Evolutionary conservation across 2,113 vertebrate genomes (phyloP).

Genomic region (Tyrannus savana): DNA sequence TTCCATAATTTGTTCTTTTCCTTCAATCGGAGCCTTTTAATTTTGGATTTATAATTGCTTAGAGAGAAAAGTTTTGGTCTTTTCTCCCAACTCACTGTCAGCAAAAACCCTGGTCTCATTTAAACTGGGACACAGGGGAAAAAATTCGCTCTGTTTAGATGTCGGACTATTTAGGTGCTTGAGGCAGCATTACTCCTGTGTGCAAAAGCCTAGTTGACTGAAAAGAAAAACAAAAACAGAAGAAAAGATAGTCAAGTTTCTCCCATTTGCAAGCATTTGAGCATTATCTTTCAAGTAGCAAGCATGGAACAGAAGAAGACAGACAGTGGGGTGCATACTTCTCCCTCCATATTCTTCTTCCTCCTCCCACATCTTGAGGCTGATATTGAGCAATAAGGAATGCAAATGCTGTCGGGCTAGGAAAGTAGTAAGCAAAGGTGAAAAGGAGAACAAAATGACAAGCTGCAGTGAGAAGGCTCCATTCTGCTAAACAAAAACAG

Average conservation of each 20-base stretch:
- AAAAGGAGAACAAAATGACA: neutral
- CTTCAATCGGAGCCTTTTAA: too few species aligned
- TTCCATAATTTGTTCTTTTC: too few species aligned
- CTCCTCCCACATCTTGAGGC: neutral
- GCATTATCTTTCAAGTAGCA: neutral
- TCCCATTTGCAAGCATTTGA: neutral
- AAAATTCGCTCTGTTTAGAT: neutral
- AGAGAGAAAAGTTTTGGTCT: too few species aligned
- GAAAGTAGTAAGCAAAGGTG: neutral
- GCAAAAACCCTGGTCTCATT: too few species aligned
- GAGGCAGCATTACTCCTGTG: neutral
- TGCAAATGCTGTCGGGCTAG: neutral
- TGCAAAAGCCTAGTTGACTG: neutral
- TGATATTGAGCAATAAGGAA: neutral
- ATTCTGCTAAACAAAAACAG: neutral
- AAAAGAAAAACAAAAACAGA: neutral
- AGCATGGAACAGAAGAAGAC: neutral
- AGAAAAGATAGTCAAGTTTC: neutral
- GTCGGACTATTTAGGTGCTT: neutral
- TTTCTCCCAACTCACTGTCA: too few species aligned
- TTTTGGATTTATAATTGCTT: too few species aligned
- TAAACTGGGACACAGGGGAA: neutral
- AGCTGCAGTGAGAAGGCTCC: neutral
- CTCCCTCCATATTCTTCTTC: neutral
- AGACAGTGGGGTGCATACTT: fast-evolving